A percentile compares a stretch with the other conserved stretches of the same genome.
Evolutionary conservation across 1,140 invertebrate species (phyloP).

Genomic region (Conus betulinus): DNA sequence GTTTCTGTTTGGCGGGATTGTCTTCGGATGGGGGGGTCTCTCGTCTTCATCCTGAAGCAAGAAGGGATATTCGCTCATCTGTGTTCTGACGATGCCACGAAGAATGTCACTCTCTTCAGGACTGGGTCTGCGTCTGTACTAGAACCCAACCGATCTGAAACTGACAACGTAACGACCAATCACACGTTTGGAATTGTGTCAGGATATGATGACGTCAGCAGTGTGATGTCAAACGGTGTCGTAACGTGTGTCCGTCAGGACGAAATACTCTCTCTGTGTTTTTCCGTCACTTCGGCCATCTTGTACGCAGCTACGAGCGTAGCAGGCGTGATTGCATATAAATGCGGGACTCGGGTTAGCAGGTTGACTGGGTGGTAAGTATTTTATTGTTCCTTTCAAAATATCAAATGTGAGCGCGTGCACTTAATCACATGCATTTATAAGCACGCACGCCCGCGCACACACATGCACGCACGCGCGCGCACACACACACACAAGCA

Average conservation of each 20-base stretch:
- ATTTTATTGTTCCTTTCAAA: no score
- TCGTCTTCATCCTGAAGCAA: constrained; percentile 23
- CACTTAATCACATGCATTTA: no score
- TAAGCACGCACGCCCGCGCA: no score
- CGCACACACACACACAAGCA: no score
- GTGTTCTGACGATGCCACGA: background rate
- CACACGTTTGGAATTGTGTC: background rate
- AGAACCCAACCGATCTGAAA: background rate
- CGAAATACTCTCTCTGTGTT: constrained; percentile 52
- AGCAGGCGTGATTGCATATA: constrained; percentile 45
- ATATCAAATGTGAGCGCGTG: no score
- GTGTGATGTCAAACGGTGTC: background rate
- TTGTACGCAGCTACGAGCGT: constrained; percentile 47
- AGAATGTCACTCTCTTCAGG: background rate
- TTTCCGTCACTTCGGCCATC: constrained; percentile 50
- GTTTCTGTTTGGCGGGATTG: constrained; percentile 19
- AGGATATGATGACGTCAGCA: background rate
- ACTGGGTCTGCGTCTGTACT: background rate
- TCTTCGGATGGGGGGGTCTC: constrained; percentile 29
- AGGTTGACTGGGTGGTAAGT: constrained; percentile 33
- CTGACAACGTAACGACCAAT: background rate
- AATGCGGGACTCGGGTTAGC: constrained; percentile 48
- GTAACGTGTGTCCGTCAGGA: constrained; percentile 47
- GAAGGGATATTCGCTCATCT: constrained; percentile 14
- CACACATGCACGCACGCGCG: no score